Percentiles rank a stretch among this genome's conserved stretches.
Conservation (phyloP, 2,888 invertebrate genomes). For the Pomacea canaliculata region DNA sequence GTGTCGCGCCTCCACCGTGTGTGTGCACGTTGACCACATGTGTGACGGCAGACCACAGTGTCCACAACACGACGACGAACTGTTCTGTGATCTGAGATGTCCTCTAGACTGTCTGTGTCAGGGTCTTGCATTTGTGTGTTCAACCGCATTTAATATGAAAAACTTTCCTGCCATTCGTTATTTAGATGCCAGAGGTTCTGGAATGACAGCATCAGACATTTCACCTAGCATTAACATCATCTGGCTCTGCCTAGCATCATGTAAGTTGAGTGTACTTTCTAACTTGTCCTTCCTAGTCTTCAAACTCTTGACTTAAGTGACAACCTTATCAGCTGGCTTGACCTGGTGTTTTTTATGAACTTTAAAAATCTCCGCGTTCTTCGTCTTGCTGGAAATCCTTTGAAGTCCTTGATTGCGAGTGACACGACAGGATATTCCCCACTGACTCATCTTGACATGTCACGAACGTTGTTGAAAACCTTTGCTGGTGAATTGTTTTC, state of each 20-base stretch:
- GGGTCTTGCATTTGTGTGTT: constrained; percentile 24
- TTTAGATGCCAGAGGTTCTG: constrained; percentile 11
- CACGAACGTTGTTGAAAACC: too few relatives aligned
- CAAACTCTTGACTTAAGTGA: constrained; percentile 19
- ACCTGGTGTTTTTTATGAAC: constrained; percentile 2
- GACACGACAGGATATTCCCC: too few relatives aligned
- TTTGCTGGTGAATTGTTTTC: too few relatives aligned
- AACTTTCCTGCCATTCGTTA: not conserved
- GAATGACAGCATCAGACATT: not conserved
- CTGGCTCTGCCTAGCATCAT: not conserved
- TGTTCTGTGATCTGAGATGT: constrained; percentile 17
- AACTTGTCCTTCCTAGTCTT: not conserved
- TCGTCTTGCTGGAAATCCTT: constrained; percentile 2
- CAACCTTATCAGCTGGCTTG: constrained; percentile 14
- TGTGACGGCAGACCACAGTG: constrained; percentile 31
- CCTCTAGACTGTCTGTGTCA: constrained; percentile 20
- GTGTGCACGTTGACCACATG: constrained; percentile 26
- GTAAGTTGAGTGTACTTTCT: constrained; percentile 8
- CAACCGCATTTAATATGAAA: not conserved
- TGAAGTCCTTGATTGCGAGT: not conserved
- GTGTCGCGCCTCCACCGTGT: constrained; percentile 25
- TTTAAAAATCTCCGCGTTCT: constrained; percentile 12
- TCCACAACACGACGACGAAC: constrained; percentile 30
- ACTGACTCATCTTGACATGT: too few relatives aligned
- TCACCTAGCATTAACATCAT: not conserved